Base-by-base conservation (phyloP, 2,113 vertebrate species). In the Hucho hucho region DNA sequence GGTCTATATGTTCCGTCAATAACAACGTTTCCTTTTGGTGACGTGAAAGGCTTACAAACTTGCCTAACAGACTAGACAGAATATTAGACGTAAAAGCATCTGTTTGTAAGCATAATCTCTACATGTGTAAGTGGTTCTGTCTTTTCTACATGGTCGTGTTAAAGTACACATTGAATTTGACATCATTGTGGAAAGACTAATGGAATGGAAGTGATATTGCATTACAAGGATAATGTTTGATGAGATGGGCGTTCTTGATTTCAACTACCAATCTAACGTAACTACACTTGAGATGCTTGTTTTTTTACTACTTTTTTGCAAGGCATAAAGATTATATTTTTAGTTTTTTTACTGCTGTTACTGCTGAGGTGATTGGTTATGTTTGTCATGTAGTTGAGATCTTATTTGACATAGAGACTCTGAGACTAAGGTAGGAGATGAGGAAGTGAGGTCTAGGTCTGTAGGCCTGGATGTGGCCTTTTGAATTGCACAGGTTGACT, bases 401-500 rank as follows among this genome's bases (percentile, higher is more conserved):
- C 69, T 73, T 3, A 20, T 20, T 37, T 22, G n/a, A 46, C 32
- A 47, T 22, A 47, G 29, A 18, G 73, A 71, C 72, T 53, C 29
- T 7, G 37, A 9, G 37, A 9, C 6, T 53, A 75, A 24, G 61
- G 29, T 70, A 67, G 58, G 72, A 70, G 53, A 49, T 61, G 79
- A 58, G 65, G 74, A 76, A 72, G 71, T 79, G 65, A 79, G 77
- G 68, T 83, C 61, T 83, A 76, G 83, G 72, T 64, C 78, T 86
- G 61, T 70, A 81, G 91, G 90, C 83, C 90, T 86, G 74, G 25
- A 67, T 64, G 79, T 83, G 90, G 88, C 87, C 82, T 75, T 89
- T 92, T 89, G 64, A 85, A 89, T 91, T 89, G 81, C 79, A 86
- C 84, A 82, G 66, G 74, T 86, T 84, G 77, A 84, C 76, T 70